Evolutionary conservation across 2,797 vertebrate species (phyloP).

Genomic region (Pantherophis vulpinus): DNA sequence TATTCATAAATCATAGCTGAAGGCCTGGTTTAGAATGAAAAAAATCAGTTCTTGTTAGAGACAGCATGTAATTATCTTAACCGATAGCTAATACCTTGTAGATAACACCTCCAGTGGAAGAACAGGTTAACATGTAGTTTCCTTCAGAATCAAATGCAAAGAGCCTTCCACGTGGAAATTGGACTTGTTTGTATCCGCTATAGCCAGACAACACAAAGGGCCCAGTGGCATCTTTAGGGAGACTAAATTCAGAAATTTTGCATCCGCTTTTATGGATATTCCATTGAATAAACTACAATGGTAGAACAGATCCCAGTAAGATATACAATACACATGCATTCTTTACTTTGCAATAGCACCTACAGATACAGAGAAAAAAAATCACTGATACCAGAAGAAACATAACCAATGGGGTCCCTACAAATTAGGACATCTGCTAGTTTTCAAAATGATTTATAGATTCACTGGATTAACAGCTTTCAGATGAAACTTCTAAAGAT

Average conservation of each 20-base stretch:
- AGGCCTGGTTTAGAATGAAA: background rate
- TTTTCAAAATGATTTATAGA: background rate
- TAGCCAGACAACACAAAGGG: constrained; percentile 93
- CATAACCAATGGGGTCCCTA: too few relatives aligned
- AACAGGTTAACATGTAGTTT: constrained; percentile 90
- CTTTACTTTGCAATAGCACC: background rate
- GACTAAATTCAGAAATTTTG: constrained; percentile 84
- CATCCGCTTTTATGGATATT: constrained; percentile 95
- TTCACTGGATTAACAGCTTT: background rate
- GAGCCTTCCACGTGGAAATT: constrained; percentile 88
- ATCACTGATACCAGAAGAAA: background rate
- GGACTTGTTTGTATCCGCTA: constrained; percentile 92
- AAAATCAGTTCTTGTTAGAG: background rate
- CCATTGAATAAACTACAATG: constrained; percentile 92
- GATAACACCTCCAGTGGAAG: constrained; percentile 84
- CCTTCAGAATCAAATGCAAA: constrained; percentile 97
- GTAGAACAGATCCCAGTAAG: background rate
- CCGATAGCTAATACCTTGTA: constrained; percentile 78
- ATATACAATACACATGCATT: too few relatives aligned
- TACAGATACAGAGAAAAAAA: background rate
- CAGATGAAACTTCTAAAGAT: background rate
- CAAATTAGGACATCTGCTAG: background rate
- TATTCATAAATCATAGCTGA: background rate
- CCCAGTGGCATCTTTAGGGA: constrained; percentile 88
- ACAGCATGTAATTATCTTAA: background rate